Evolutionary conservation across 1,140 invertebrate genomes (phyloP).

Genomic region (Trichonephila inaurata): DNA sequence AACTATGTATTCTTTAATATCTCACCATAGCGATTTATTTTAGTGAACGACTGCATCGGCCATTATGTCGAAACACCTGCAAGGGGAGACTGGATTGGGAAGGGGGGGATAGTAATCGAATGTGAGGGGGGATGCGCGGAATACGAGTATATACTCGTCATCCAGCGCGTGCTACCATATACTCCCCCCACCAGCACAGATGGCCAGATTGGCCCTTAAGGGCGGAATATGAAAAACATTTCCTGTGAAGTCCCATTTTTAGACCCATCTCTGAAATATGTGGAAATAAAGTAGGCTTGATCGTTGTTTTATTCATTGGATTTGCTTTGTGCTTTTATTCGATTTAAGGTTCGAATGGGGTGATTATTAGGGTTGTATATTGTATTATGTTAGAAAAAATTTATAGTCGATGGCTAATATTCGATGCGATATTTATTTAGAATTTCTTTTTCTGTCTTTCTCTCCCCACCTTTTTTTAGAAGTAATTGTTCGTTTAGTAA

Average conservation of each 20-base stretch:
- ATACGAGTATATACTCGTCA: conserved; percentile 40
- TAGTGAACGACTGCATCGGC: neutral
- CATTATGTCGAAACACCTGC: conserved; percentile 69
- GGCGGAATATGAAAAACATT: conserved; percentile 73
- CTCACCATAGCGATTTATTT: conserved; percentile 62
- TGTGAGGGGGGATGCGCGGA: neutral
- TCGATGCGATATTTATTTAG: neutral
- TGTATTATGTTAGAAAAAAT: neutral
- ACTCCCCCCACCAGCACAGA: conserved; percentile 54
- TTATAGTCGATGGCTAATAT: neutral
- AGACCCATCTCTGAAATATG: conserved; percentile 2
- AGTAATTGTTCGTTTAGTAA: too few relatives aligned
- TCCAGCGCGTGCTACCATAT: conserved; percentile 58
- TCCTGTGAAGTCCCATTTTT: conserved; percentile 56
- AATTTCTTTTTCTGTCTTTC: neutral
- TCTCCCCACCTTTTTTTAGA: too few relatives aligned
- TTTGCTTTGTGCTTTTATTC: neutral
- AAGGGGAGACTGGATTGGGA: conserved; percentile 10
- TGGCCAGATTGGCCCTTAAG: conserved; percentile 70
- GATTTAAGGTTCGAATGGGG: neutral
- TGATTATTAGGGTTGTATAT: neutral
- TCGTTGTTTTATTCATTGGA: neutral
- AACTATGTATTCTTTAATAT: conserved; percentile 61
- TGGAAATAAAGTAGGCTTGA: neutral
- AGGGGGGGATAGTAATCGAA: neutral